Base-by-base conservation (phyloP, 2,888 invertebrate genomes). In the Macrophya annulata region DNA sequence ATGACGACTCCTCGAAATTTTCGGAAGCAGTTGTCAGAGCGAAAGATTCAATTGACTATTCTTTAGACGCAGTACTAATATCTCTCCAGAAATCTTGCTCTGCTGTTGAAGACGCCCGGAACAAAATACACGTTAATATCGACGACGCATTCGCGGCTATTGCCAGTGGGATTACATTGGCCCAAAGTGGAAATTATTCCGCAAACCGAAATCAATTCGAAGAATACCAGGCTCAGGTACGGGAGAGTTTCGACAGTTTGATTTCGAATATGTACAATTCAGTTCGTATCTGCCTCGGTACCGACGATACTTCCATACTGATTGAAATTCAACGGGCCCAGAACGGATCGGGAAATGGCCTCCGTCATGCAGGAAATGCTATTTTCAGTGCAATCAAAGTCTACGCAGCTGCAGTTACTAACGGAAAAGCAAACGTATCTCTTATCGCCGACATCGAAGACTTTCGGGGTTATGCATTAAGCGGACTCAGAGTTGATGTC, bases 361-460 rank as follows among this genome's bases (percentile, higher is more conserved):
- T 72, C 8, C 0, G 8, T 3, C 9, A 72, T 21, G 17, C 4
- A 9, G 12, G n/a, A 10, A 21, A 72, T 45, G 17, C 43, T 43
- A 4, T 72, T 21, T 72, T 72, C 72, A 45, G 43, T 45, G 72
- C 72, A n/a, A 40, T 72, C 17, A 43, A 45, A 72, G 2, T 72
- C 72, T 45, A 72, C 45, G 72, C 45, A 31, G 12, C 17, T 37
- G 68, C 68, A 37, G 17, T 37, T 17, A 15, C 68, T 68, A 5
- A 0, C 25, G 68, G 37, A 68, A 37, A 0, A 15, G 2, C 15
- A 31, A 5, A 37, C 12, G 25, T 17, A 12, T 37, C 45, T 72
- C 45, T 72, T 2, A 21, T 72, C n/a, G 3, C n/a, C 15, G 15
- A 9, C 17, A 9, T 72, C 45, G 21, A 21, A 45, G 21, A 10